phyloP scores from a whole-genome alignment of 2,888 invertebrate species.

The Trissoscelio sp. region DNA sequence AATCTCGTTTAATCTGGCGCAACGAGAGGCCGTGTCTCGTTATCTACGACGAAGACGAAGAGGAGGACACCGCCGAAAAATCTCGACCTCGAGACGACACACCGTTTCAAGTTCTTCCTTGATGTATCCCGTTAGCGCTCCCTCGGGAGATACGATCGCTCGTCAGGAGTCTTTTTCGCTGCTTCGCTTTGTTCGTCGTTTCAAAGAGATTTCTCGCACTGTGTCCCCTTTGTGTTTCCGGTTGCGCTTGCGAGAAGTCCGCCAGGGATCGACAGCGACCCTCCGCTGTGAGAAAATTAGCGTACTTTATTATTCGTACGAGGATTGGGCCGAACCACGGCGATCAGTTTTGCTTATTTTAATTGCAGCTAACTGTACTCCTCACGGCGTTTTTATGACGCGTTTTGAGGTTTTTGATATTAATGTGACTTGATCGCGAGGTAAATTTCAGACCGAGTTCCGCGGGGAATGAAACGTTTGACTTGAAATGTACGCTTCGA shows the following conservation, averaged over 20 bases:
- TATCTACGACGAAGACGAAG: slow-evolving; percentile 70
- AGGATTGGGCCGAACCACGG: not conserved
- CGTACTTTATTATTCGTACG: slow-evolving; percentile 46
- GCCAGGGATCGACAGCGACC: slow-evolving; percentile 49
- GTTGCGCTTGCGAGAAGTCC: slow-evolving; percentile 71
- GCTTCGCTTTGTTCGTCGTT: slow-evolving; percentile 50
- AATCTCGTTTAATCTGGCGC: slow-evolving; percentile 70
- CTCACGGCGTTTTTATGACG: slow-evolving; percentile 29
- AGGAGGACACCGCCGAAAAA: slow-evolving; percentile 67
- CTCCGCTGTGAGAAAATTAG: slow-evolving; percentile 62
- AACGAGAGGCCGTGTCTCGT: slow-evolving; percentile 69
- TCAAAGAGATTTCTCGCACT: slow-evolving; percentile 57
- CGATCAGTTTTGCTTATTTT: slow-evolving; percentile 36
- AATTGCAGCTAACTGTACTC: slow-evolving; percentile 36
- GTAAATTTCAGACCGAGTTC: slow-evolving; percentile 30
- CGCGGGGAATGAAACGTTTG: no score
- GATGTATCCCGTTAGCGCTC: slow-evolving; percentile 75
- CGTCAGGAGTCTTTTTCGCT: slow-evolving; percentile 64
- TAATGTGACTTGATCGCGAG: slow-evolving; percentile 25
- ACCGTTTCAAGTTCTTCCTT: slow-evolving; percentile 51
- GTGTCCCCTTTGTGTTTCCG: slow-evolving; percentile 74
- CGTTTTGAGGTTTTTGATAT: slow-evolving; percentile 21
- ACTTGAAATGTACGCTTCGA: not conserved
- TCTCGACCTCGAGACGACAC: slow-evolving; percentile 54
- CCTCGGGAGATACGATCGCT: slow-evolving; percentile 74